Base-by-base conservation (phyloP, 1,140 invertebrate genomes). In the Coelopa frigida region DNA sequence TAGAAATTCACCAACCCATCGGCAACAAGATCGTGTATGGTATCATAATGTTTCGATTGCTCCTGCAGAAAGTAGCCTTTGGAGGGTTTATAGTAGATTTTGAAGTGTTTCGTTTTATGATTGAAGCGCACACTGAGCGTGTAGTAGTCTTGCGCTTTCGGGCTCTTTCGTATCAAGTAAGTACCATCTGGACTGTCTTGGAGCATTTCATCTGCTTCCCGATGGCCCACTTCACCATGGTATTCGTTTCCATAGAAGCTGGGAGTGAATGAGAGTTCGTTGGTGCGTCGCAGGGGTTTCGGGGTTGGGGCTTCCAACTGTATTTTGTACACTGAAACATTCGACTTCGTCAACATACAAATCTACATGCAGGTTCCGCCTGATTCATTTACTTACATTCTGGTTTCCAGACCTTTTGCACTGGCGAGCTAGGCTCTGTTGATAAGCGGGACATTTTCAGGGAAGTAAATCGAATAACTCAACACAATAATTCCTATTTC, bases 1-100 rank as follows among this genome's bases (percentile, higher is more conserved):
- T 88, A 88, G 56, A 89, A 85, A 15, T 82, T 87, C 35, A 94
- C 87, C 0, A 95, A 74, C 1, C 92, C 92, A 71, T 95, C 91
- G n/a, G 87, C 87, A 2, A 94, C 89, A 49, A 95, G 68, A 53
- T 90, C 86, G 57, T 82, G 73, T 18, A 88, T 76, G 18, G 77
- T 81, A 40, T 85, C 79, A 66, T 85, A 94, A 39, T 84, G 73
- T 61, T 94, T 93, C 22, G 58, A 58, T 47, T 69, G 58, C 50
- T 73, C 85, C 75, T 75, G 75, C 31, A 90, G 81, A 61, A 79
- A 92, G 79, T 79, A 72, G 10, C 83, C 77, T 23, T 54, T 44
- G n/a, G 55, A 59, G 3, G 71, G 70, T 72, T 93, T 89, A 71
- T 86, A 87, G 63, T 82, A 92, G n/a, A 94, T 71, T 61, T 89